A percentile compares a stretch with the other conserved stretches of the same genome.
These are phyloP conservation scores for Arbacia lixula DNA, from an alignment of 53 echinoderm and acorn worm genomes.

Conservation along the genomic window DNA sequence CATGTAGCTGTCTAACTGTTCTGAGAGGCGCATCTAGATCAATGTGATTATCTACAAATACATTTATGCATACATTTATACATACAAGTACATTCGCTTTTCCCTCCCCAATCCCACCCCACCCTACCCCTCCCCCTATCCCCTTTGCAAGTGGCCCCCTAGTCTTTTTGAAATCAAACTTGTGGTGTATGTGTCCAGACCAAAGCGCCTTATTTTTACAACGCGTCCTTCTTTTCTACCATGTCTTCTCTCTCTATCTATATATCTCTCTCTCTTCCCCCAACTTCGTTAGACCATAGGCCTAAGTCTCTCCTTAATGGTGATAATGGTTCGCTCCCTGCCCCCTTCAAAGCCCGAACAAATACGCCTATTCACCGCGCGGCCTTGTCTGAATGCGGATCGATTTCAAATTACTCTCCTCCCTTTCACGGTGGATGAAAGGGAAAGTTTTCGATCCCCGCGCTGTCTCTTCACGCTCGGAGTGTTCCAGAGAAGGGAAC, in stretches of 20 bases:
- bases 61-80: no score
- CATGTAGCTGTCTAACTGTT: no score
- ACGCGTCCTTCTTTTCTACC: neutral
- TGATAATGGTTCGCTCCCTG: slow-evolving; percentile 24
- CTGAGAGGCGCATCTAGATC: no score
- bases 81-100: no score
- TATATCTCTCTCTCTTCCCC: neutral
- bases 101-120: neutral
- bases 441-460: neutral
- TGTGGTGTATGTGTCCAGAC: no score
- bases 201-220: no score
- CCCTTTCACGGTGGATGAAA: slow-evolving; percentile 5
- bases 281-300: neutral
- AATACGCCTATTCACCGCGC: slow-evolving; percentile 7
- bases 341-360: slow-evolving; percentile 46
- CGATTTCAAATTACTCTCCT: slow-evolving; percentile 55
- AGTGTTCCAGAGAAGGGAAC: no score
- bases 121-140: neutral
- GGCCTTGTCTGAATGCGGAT: slow-evolving; percentile 30
- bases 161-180: neutral
- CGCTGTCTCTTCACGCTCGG: neutral
- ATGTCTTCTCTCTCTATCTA: neutral
- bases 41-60: no score
- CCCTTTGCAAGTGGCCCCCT: neutral
- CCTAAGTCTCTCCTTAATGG: slow-evolving; percentile 22